Conservation (phyloP, 2,113 vertebrate species). For the Thomomys bottae region DNA sequence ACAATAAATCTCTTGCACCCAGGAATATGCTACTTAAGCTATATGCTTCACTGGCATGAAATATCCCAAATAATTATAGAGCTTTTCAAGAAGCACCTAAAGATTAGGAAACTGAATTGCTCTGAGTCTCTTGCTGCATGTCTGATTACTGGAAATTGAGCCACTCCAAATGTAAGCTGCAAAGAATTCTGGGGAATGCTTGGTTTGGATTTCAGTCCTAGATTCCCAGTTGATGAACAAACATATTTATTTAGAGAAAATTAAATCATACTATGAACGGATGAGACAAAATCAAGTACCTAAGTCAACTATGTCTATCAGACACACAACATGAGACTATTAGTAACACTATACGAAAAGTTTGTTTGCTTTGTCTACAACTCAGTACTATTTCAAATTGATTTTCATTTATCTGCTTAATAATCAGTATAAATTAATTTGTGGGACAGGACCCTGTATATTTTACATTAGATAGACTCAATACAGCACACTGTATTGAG, state of each 20-base stretch:
- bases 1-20: background rate
- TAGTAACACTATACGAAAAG: background rate
- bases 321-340: background rate
- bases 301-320: background rate
- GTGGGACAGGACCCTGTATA: background rate
- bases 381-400: background rate
- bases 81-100: background rate
- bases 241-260: background rate
- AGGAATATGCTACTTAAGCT: background rate
- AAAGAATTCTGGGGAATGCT: background rate
- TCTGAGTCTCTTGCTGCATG: background rate
- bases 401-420: background rate
- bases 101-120: background rate
- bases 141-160: background rate
- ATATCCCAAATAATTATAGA: fast-evolving
- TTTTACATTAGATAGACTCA: background rate
- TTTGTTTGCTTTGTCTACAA: background rate
- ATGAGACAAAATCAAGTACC: background rate
- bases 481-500: background rate
- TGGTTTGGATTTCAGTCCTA: background rate
- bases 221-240: background rate
- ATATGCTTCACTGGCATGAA: background rate
- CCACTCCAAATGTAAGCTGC: background rate
- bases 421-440: background rate
- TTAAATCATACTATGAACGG: background rate